These are phyloP conservation scores for Drosophila anomelani DNA, from an alignment of 2,888 invertebrate species.

Conservation along the genomic window DNA sequence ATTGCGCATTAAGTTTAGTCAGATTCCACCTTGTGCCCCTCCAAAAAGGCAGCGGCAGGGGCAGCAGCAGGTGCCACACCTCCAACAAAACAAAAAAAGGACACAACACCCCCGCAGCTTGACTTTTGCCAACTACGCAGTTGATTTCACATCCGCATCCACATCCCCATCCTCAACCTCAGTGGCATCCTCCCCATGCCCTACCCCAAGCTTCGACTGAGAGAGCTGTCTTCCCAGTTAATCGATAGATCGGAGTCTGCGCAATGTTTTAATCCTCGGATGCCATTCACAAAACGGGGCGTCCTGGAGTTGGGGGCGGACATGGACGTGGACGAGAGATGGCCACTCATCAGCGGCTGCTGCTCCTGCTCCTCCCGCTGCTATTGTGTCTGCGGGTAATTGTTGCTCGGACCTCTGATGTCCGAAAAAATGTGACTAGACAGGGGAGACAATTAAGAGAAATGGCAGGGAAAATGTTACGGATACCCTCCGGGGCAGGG, in stretches of 20 bases:
- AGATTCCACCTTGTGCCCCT: slow-evolving; percentile 19
- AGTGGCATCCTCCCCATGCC: slow-evolving; percentile 57
- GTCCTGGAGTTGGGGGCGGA: slow-evolving; percentile 19
- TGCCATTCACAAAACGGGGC: slow-evolving; percentile 71
- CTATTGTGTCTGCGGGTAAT: slow-evolving; percentile 46
- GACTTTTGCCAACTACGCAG: slow-evolving; percentile 77
- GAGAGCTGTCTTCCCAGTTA: slow-evolving; percentile 43
- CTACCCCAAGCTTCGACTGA: slow-evolving; percentile 64
- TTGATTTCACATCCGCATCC: slow-evolving; percentile 67
- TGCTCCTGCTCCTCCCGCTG: slow-evolving; percentile 9
- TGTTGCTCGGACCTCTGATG: slow-evolving; percentile 45
- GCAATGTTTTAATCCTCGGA: slow-evolving; percentile 50
- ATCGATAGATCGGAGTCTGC: slow-evolving; percentile 69
- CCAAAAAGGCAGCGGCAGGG: slow-evolving; percentile 19
- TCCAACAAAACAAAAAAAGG: not conserved
- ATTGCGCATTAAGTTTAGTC: slow-evolving; percentile 42
- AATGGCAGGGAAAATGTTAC: slow-evolving; percentile 21
- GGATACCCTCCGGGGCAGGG: not conserved
- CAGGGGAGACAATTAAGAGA: slow-evolving; percentile 25
- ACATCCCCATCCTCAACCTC: slow-evolving; percentile 5
- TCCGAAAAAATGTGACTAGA: slow-evolving; percentile 38
- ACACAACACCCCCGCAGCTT: slow-evolving; percentile 47
- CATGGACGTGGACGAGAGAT: slow-evolving; percentile 1
- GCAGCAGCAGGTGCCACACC: slow-evolving; percentile 49
- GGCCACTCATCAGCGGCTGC: slow-evolving; percentile 28